phyloP scores from a whole-genome alignment of 2,888 invertebrate species.

The Oligia fasciuncula region DNA sequence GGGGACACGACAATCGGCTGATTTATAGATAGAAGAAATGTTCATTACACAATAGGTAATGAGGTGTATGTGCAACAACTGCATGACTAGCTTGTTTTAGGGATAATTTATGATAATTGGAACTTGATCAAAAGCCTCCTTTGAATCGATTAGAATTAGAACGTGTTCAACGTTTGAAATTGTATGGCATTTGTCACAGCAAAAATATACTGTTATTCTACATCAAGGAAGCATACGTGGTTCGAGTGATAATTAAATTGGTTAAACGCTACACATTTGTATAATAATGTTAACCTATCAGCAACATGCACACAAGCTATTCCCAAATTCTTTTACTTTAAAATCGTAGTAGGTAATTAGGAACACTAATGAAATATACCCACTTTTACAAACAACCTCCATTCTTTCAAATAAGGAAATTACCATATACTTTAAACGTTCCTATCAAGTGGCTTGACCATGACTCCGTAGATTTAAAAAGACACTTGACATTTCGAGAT shows the following conservation, averaged over 20 bases:
- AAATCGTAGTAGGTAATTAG: background rate
- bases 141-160: conserved; percentile 3
- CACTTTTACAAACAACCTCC: conserved; percentile 29
- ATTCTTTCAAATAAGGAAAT: conserved; percentile 41
- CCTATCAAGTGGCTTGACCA: conserved; percentile 54
- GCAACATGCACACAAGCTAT: no score
- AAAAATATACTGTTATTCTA: background rate
- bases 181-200: background rate
- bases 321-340: background rate
- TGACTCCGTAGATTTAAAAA: conserved; percentile 65
- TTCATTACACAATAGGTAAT: conserved; percentile 50
- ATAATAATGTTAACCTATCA: background rate
- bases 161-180: background rate
- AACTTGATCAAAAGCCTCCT: conserved; percentile 4
- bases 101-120: background rate
- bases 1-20: conserved; percentile 51
- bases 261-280: background rate
- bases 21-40: conserved; percentile 55
- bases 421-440: conserved; percentile 44
- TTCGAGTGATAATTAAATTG: background rate
- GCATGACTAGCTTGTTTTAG: conserved; percentile 17
- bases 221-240: background rate
- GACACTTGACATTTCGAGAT: conserved; percentile 73
- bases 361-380: conserved; percentile 4
- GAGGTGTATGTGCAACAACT: conserved; percentile 26